Conservation (phyloP, 2,797 vertebrate species). For the Pseudocheirus occidentalis region DNA sequence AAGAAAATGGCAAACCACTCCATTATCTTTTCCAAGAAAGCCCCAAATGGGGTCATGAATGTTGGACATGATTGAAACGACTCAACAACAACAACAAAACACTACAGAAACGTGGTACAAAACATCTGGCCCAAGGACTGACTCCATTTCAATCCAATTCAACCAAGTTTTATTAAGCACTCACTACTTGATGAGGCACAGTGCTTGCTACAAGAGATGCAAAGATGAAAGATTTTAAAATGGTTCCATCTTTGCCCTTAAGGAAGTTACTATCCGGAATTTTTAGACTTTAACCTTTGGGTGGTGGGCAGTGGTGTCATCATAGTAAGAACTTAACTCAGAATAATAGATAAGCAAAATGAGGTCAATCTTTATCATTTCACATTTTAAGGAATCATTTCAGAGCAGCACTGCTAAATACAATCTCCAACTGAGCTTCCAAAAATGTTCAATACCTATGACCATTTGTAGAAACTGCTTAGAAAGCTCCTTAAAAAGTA, state of each 20-base stretch:
- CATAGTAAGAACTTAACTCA: not conserved
- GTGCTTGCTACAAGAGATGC: not conserved
- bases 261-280: not conserved
- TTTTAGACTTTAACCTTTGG: not conserved
- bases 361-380: not conserved
- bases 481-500: not conserved
- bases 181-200: not conserved
- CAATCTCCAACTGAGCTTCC: not conserved
- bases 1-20: not conserved
- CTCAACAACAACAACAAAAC: not conserved
- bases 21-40: not conserved
- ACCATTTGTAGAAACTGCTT: constrained; percentile 1
- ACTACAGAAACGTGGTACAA: not conserved
- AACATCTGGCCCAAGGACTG: not conserved
- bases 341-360: not conserved
- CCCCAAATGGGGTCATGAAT: not conserved
- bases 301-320: not conserved
- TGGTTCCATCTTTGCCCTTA: not conserved
- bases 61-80: not conserved
- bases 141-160: not conserved
- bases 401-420: not conserved
- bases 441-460: not conserved
- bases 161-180: not conserved
- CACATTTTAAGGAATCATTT: not conserved
- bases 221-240: not conserved